Conservation (phyloP, 2,797 vertebrate genomes). For the Schizothorax lantsangensis region DNA sequence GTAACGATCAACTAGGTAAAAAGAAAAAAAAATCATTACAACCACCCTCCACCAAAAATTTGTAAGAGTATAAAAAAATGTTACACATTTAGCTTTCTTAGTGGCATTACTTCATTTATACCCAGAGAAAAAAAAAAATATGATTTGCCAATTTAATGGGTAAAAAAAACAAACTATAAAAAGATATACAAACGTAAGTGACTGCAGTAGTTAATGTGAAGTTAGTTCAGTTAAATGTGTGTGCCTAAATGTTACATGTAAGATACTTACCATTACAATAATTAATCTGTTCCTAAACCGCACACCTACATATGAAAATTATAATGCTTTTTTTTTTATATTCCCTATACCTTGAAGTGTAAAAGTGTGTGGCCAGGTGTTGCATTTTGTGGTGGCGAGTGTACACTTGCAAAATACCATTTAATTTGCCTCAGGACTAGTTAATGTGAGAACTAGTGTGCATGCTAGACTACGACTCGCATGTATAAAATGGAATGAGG, state of each 20-base stretch:
- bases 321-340: neutral
- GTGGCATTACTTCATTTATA: neutral
- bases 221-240: neutral
- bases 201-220: neutral
- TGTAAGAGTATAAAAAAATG: neutral
- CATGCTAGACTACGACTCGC: neutral
- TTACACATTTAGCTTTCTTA: too few relatives aligned
- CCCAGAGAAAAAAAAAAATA: neutral
- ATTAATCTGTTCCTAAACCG: conserved; percentile 11
- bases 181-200: too few relatives aligned
- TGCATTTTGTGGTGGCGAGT: neutral
- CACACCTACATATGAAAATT: neutral
- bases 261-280: conserved; percentile 53
- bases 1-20: neutral
- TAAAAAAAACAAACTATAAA: neutral
- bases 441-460: neutral
- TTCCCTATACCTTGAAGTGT: neutral
- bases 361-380: neutral
- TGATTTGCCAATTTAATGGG: neutral
- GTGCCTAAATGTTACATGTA: neutral
- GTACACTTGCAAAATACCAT: neutral
- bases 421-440: neutral
- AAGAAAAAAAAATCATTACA: neutral
- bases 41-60: neutral
- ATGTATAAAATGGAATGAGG: neutral